Evolutionary conservation across 2,888 invertebrate species (phyloP), one percentile per base, ranked within the genome.

Genomic region (Acleris cristana): DNA sequence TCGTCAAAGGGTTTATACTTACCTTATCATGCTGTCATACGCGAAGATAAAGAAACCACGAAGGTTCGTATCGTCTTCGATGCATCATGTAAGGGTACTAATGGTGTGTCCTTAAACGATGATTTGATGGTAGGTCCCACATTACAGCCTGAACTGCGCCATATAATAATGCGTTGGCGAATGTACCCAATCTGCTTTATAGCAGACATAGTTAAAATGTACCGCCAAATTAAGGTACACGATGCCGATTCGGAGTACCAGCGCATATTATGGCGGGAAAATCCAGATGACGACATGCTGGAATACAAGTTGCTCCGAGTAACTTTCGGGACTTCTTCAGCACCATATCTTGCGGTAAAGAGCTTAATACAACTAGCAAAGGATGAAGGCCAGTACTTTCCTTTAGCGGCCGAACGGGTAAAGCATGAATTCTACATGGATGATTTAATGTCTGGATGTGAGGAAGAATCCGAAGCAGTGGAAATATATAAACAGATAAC

Each of bases 201-300:
- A 3, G 72, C 70, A 14, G 73, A 74, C 57, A 71, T 79, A 8
- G 67, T 71, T n/a, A 76, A 80, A 70, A 81, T 82, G 78, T 81
- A 78, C 54, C 60, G 73, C 0, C 71, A 70, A 52, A 64, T 76
- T 0, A 64, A 59, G 54, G 60, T 73, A 10, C 18, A 64, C 2
- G 26, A 63, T 12, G 51, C 61, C 23, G 69, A 74, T 56, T 52
- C 69, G 5, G 55, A 69, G 18, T 73, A 45, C 66, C 73, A 73
- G 23, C 62, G 73, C 1, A 70, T 74, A 34, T 26, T 72, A 4
- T 74, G 72, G 72, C 51, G 72, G 23, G 57, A 69, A n/a, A 30
- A 64, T 8, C 53, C 54, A n/a, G 45, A 59, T 16, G 54, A 52
- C 21, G 58, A 63, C 23, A 45, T 70, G 3, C 14, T 59, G 48